These are phyloP conservation scores for Fragum whitleyi DNA, from an alignment of 2,888 invertebrate species.

Conservation along the genomic window DNA sequence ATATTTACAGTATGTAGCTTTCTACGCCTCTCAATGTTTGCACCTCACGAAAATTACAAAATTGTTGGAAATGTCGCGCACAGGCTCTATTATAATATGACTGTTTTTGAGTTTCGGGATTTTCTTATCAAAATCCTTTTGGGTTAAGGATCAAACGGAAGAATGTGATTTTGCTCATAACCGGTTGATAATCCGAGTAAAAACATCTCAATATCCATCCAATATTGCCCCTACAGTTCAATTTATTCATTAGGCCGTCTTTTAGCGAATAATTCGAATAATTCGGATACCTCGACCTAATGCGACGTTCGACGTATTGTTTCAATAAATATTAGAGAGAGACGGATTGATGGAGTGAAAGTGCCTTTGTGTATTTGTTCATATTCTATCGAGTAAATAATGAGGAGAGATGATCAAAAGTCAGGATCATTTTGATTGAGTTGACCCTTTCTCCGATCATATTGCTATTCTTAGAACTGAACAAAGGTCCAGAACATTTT, in stretches of 20 bases:
- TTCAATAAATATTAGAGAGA: conserved; percentile 11
- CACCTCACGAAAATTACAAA: no score
- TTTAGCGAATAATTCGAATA: conserved; percentile 15
- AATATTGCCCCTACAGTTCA: conserved; percentile 18
- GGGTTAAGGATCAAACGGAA: conserved; percentile 9
- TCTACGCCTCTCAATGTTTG: no score
- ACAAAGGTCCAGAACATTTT: no score
- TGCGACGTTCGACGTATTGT: conserved; percentile 14
- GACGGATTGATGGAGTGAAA: background rate
- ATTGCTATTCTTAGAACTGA: no score
- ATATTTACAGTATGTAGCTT: no score
- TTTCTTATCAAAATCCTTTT: background rate
- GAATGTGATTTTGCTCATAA: conserved; percentile 25
- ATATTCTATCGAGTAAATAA: conserved; percentile 11
- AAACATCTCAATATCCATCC: conserved; percentile 29
- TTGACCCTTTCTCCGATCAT: no score
- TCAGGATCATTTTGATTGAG: background rate
- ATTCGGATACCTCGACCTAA: conserved; percentile 11
- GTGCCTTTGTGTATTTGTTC: conserved; percentile 19
- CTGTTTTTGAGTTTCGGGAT: background rate
- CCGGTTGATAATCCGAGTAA: conserved; percentile 21
- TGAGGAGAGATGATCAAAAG: background rate
- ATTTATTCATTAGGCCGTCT: conserved; percentile 22
- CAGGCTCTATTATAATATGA: no score
- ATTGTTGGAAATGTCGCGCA: no score